Percentiles rank a stretch among this genome's conserved stretches.
Evolutionary conservation across 2,888 invertebrate genomes (phyloP).

Genomic region (Megastigmus dorsalis): DNA sequence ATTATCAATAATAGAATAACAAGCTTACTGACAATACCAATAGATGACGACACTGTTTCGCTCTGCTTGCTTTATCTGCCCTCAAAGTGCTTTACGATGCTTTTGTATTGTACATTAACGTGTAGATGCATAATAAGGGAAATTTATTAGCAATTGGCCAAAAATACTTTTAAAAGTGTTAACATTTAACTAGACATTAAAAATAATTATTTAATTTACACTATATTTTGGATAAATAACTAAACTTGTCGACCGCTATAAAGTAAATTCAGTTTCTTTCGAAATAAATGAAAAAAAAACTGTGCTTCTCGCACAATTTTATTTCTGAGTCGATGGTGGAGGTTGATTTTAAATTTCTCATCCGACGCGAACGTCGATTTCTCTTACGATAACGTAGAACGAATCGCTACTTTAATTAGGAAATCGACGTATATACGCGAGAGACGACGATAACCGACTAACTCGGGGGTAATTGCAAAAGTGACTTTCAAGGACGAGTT

Average conservation of each 20-base stretch:
- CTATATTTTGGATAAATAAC: no score
- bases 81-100: neutral
- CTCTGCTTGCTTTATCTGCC: neutral
- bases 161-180: no score
- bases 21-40: slow-evolving; percentile 20
- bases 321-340: no score
- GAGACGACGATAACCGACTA: slow-evolving; percentile 31
- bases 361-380: neutral
- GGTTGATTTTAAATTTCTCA: slow-evolving; percentile 24
- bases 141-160: no score
- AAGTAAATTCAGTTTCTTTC: neutral
- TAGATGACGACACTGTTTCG: slow-evolving; percentile 49
- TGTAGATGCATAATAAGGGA: no score
- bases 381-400: slow-evolving; percentile 10
- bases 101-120: no score
- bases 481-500: slow-evolving; percentile 49
- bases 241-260: no score
- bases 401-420: slow-evolving; percentile 44
- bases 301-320: neutral
- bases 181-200: neutral
- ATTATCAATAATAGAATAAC: slow-evolving; percentile 5
- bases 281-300: neutral
- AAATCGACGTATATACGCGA: slow-evolving; percentile 31
- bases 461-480: slow-evolving; percentile 49
- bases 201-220: neutral